phyloP scores from a whole-genome alignment of 2,888 invertebrate species.

The Capitulum mitella region DNA sequence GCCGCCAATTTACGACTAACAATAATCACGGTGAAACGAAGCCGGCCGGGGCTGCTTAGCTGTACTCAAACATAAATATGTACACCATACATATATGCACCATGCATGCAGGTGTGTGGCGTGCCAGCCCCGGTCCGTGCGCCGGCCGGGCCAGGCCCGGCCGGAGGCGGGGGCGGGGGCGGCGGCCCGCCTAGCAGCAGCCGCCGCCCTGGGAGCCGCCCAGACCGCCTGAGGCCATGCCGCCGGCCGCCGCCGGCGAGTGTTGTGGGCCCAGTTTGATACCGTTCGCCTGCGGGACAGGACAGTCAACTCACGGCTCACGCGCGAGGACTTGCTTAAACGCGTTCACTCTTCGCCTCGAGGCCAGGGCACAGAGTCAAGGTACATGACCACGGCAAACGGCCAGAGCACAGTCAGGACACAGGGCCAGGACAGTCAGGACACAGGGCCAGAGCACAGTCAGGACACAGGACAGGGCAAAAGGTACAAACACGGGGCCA shows the following conservation, averaged over 20 bases:
- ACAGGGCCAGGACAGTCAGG: too few species aligned
- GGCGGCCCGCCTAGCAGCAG: conserved; percentile 61
- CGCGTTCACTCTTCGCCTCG: too few species aligned
- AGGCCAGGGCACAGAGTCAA: too few species aligned
- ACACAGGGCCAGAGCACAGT: too few species aligned
- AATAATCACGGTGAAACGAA: background rate
- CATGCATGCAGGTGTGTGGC: background rate
- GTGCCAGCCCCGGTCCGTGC: too few species aligned
- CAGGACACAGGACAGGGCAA: too few species aligned
- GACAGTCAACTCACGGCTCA: too few species aligned
- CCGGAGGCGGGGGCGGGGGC: background rate
- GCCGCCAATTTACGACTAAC: background rate
- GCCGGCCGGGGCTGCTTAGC: background rate
- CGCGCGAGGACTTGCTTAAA: too few species aligned
- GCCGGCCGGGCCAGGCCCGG: background rate
- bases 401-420: too few species aligned
- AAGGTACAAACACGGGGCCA: too few species aligned
- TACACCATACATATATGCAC: background rate
- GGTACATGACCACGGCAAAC: too few species aligned
- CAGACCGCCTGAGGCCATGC: conserved; percentile 68
- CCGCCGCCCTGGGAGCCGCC: conserved; percentile 70
- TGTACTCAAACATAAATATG: background rate
- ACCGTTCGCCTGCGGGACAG: conserved; percentile 90
- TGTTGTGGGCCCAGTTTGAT: conserved; percentile 99
- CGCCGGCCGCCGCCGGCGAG: conserved; percentile 72